Conservation (phyloP, 1,140 invertebrate species). For the Panagrolaimus sp. region DNA sequence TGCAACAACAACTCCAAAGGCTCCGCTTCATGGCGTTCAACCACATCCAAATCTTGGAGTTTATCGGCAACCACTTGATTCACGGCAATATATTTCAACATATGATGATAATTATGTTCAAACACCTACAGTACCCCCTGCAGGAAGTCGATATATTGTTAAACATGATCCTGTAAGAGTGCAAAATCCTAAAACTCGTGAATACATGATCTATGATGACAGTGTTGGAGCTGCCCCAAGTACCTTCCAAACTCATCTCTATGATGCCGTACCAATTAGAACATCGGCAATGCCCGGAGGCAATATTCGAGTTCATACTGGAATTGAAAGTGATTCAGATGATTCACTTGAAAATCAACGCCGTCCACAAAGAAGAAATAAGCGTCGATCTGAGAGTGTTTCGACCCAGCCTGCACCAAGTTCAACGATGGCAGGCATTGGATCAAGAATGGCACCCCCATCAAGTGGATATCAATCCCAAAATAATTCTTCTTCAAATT, state of each 20-base stretch:
- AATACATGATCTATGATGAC: conserved; percentile 9
- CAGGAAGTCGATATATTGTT: not conserved
- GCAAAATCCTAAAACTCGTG: not conserved
- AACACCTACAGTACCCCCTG: not conserved
- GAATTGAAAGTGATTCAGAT: conserved; percentile 10
- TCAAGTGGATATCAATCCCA: not conserved
- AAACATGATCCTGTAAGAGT: not conserved
- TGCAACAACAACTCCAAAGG: not conserved
- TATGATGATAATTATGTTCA: not conserved
- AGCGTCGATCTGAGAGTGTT: not conserved
- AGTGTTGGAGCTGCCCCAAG: not conserved
- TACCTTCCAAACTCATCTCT: not conserved
- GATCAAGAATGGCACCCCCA: not conserved
- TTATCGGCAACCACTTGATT: not conserved
- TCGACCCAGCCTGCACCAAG: not conserved
- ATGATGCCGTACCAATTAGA: not conserved
- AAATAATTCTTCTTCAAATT: not conserved
- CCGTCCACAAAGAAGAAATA: not conserved
- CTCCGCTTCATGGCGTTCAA: not conserved
- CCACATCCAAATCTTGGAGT: not conserved
- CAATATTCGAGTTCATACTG: not conserved
- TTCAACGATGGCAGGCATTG: no score
- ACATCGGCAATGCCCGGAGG: not conserved
- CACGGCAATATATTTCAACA: not conserved
- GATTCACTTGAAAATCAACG: not conserved